Evolutionary conservation across 2,888 invertebrate genomes (phyloP).

Genomic region (Cerastis leucographa): DNA sequence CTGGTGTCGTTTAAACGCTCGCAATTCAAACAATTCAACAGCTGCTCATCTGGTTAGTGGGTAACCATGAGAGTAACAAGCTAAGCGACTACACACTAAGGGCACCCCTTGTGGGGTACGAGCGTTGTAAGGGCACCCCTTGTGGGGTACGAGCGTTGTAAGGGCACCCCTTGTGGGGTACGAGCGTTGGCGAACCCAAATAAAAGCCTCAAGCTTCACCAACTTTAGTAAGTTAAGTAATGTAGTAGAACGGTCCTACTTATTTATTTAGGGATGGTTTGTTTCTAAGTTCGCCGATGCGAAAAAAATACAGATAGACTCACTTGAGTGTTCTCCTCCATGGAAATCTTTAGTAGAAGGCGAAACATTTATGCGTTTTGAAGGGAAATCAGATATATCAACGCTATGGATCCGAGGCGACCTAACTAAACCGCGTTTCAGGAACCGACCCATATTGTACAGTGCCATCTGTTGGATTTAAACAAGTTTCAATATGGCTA

Average conservation of each 20-base stretch:
- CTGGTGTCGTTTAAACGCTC: neutral
- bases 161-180: neutral
- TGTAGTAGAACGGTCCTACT: too few relatives aligned
- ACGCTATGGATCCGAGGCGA: neutral
- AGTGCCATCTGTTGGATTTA: constrained; percentile 21
- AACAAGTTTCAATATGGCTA: neutral
- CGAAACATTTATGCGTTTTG: constrained; percentile 94
- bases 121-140: neutral
- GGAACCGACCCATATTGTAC: constrained; percentile 14
- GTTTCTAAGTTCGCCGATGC: too few relatives aligned
- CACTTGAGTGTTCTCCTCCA: constrained; percentile 94
- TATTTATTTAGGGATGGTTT: too few relatives aligned
- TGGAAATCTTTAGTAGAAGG: constrained; percentile 95
- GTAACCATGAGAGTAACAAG: neutral
- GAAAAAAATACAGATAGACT: constrained; percentile 87
- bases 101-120: neutral
- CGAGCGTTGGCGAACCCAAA: too few relatives aligned
- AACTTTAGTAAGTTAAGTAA: neutral
- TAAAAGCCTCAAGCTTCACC: neutral
- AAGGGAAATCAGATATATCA: constrained; percentile 91
- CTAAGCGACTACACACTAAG: neutral
- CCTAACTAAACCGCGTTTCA: constrained; percentile 15
- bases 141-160: too few relatives aligned
- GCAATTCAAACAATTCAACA: too few relatives aligned
- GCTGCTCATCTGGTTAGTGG: too few relatives aligned